These are phyloP conservation scores for Pseudococcus longispinus DNA, from an alignment of 2,888 invertebrate genomes.

Conservation along the genomic window DNA sequence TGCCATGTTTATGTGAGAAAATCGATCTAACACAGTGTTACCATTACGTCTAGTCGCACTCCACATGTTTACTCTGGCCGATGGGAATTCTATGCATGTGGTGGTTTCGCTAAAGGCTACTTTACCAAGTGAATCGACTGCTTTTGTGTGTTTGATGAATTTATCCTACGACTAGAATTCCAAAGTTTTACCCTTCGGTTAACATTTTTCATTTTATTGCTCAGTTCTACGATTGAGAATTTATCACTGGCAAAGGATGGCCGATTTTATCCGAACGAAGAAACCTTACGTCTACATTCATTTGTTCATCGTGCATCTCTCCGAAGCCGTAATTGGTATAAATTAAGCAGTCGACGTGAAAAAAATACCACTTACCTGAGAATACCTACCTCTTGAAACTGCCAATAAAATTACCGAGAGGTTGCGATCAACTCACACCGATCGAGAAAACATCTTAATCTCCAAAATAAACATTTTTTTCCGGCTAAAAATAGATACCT, in stretches of 20 bases:
- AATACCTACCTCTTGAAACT: too few relatives aligned
- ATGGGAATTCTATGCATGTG: neutral
- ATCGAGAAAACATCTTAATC: neutral
- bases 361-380: too few relatives aligned
- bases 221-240: too few relatives aligned
- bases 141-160: neutral
- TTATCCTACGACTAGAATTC: neutral
- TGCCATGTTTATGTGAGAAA: slow-evolving; percentile 47
- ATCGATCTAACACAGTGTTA: slow-evolving; percentile 46
- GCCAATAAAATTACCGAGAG: too few relatives aligned
- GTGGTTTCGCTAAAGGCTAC: neutral
- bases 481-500: neutral
- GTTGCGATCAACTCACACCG: neutral
- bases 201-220: neutral
- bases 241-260: too few relatives aligned
- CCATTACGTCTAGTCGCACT: neutral
- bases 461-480: neutral
- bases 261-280: too few relatives aligned
- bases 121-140: neutral
- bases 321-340: too few relatives aligned
- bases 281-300: too few relatives aligned
- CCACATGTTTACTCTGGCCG: slow-evolving; percentile 1
- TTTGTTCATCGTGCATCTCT: too few relatives aligned
- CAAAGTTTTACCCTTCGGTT: neutral
- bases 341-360: too few relatives aligned